Percentiles rank a stretch among this genome's conserved stretches.
phyloP scores from a whole-genome alignment of 2,113 vertebrate species.

The Mormyrus iriodes region DNA sequence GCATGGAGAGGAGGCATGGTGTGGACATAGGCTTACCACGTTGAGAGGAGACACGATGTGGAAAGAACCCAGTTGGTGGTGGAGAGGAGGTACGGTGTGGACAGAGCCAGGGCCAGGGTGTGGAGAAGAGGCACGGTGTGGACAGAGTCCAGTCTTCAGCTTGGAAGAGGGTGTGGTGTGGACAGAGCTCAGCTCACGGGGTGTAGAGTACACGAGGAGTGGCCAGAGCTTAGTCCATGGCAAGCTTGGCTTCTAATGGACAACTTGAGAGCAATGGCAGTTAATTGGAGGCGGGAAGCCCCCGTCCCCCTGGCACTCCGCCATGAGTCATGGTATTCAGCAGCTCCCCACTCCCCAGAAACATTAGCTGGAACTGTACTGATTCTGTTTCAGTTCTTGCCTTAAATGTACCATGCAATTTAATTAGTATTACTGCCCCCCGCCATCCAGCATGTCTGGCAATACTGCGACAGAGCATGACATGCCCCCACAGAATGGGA shows the following conservation, averaged over 20 bases:
- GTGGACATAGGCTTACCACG: no score
- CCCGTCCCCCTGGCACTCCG: not conserved
- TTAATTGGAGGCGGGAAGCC: not conserved
- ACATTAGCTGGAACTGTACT: slow-evolving; percentile 11
- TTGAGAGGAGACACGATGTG: no score
- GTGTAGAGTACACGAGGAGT: not conserved
- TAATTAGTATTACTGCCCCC: not conserved
- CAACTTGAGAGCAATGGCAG: not conserved
- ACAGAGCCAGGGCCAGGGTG: not conserved
- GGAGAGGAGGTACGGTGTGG: not conserved
- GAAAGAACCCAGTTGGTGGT: no score
- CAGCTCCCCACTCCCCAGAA: slow-evolving; percentile 1
- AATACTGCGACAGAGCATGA: not conserved
- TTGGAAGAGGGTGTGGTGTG: not conserved
- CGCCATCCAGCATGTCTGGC: not conserved
- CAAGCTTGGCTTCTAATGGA: not conserved
- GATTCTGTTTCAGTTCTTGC: slow-evolving; percentile 26
- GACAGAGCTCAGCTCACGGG: not conserved
- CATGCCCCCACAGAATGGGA: slow-evolving; percentile 4
- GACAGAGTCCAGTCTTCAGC: not conserved
- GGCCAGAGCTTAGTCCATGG: not conserved
- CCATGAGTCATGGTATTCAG: not conserved
- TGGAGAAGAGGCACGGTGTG: not conserved
- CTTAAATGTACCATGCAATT: slow-evolving; percentile 19
- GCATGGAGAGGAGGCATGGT: not conserved